Evolutionary conservation across 2,888 invertebrate species (phyloP).

Genomic region (Adela reaumurella): DNA sequence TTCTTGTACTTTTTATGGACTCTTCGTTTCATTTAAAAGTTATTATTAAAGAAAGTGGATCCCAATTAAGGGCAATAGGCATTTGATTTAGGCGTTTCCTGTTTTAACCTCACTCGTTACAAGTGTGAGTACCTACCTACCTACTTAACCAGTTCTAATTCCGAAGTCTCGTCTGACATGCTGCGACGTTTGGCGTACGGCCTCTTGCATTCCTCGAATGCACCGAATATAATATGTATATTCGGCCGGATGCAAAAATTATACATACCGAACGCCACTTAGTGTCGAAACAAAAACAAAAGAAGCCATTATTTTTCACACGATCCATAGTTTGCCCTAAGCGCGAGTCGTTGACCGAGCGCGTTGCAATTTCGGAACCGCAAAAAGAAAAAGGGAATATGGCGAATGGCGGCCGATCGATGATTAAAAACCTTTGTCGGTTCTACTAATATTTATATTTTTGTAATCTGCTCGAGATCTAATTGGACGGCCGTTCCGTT

Average conservation of each 20-base stretch:
- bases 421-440: slow-evolving; percentile 58
- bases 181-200: background rate
- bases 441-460: slow-evolving; percentile 59
- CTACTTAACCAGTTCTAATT: no score
- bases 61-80: no score
- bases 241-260: slow-evolving; percentile 42
- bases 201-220: slow-evolving; percentile 7
- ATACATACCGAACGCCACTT: slow-evolving; percentile 46
- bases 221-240: slow-evolving; percentile 16
- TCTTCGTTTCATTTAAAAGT: no score
- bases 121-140: no score
- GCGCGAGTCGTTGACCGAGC: slow-evolving; percentile 52
- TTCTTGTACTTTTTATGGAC: no score
- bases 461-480: slow-evolving; percentile 52
- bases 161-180: no score
- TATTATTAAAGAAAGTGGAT: no score
- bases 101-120: no score
- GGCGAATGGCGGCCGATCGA: slow-evolving; percentile 27
- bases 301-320: slow-evolving; percentile 50
- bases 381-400: slow-evolving; percentile 45
- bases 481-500: slow-evolving; percentile 36
- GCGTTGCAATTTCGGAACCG: slow-evolving; percentile 54
- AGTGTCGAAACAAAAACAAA: slow-evolving; percentile 47
- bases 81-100: no score
- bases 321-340: slow-evolving; percentile 52